These are phyloP conservation scores for Barnardius zonarius DNA, from an alignment of 2,113 vertebrate species.

Conservation along the genomic window DNA sequence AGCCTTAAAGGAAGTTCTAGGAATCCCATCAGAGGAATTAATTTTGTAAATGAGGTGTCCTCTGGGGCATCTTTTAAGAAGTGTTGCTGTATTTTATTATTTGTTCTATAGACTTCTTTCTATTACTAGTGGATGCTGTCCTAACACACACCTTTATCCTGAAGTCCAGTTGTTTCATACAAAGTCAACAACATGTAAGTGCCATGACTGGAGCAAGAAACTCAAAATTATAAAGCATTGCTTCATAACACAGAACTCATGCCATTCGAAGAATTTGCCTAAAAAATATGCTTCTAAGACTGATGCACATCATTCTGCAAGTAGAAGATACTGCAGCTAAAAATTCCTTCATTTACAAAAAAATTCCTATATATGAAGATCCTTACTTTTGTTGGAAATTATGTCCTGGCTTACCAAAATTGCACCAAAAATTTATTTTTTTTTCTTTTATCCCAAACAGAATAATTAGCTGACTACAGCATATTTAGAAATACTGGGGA, in stretches of 20 bases:
- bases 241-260: background rate
- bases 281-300: background rate
- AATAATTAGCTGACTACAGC: background rate
- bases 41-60: background rate
- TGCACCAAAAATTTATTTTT: background rate
- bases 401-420: background rate
- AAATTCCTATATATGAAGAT: background rate
- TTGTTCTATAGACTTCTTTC: background rate
- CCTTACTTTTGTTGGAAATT: background rate
- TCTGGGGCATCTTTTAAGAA: background rate
- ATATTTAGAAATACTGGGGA: background rate
- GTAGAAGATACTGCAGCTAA: background rate
- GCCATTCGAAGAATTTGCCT: background rate
- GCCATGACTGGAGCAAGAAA: background rate
- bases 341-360: background rate
- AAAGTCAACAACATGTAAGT: background rate
- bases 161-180: background rate
- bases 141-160: background rate
- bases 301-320: background rate
- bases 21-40: background rate
- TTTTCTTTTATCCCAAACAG: background rate
- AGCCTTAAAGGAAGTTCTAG: background rate
- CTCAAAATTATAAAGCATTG: background rate
- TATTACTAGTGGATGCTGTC: background rate
- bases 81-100: background rate